These are phyloP conservation scores for Anthophora plumipes DNA, from an alignment of 2,888 invertebrate genomes.

Conservation along the genomic window DNA sequence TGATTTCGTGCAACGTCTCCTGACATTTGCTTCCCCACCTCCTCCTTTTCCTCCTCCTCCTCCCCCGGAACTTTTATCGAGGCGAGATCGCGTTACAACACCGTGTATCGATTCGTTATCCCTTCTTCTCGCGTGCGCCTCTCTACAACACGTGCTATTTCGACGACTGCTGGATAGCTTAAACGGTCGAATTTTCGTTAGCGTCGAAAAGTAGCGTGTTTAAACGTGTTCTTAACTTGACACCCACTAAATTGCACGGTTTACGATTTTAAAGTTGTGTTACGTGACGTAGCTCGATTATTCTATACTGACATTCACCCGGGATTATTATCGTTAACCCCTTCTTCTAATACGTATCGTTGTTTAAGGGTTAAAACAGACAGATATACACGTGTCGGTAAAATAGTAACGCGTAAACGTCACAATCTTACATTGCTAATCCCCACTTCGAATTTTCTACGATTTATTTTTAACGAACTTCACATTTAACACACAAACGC, in stretches of 20 bases:
- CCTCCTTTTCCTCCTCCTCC: too few species aligned
- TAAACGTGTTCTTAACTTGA: not conserved
- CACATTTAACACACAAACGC: too few species aligned
- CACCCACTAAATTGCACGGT: not conserved
- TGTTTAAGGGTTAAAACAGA: too few species aligned
- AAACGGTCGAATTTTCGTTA: not conserved
- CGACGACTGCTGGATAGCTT: not conserved
- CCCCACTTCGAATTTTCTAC: too few species aligned
- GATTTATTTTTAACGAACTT: too few species aligned
- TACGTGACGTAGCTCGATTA: not conserved
- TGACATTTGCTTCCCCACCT: constrained; percentile 38
- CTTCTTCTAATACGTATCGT: too few species aligned
- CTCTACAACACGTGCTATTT: not conserved
- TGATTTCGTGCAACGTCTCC: constrained; percentile 22
- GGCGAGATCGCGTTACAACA: too few species aligned
- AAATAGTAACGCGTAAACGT: too few species aligned
- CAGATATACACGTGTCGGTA: too few species aligned
- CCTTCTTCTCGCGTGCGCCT: not conserved
- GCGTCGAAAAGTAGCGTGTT: not conserved
- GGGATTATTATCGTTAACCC: too few species aligned
- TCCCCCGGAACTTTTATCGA: constrained; percentile 13
- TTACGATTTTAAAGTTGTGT: not conserved
- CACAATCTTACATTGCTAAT: too few species aligned
- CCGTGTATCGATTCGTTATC: constrained; percentile 18
- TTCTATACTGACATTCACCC: not conserved